Base-by-base conservation (phyloP, 1,140 invertebrate species). In the Formica exsecta region DNA sequence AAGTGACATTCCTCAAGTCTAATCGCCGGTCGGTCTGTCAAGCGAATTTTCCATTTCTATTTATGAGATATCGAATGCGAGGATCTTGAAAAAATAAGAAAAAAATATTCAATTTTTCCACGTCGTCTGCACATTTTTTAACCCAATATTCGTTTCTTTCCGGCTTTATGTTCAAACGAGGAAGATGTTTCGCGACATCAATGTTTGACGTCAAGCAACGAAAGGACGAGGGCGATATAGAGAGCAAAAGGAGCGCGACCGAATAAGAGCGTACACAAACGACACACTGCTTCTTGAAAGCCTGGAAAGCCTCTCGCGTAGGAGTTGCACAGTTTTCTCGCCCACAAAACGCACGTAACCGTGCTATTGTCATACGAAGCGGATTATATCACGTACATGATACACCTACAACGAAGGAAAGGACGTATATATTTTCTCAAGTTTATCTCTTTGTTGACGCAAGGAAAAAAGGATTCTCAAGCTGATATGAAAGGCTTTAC, bases 241-340 rank as follows among this genome's bases (percentile, higher is more conserved):
- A 29, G 57, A 66, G 32, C 11, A 85, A 70, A 74, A 57, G 7
- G 71, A 61, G 8, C 32, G 29, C 25, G 66, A 88, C 41, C 51
- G 59, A 80, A 83, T 73, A 80, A 80, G 32, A 57, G 59, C 36
- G 38, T 48, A 54, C 71, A 41, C 65, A 68, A 61, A 61, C 44
- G 68, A 71, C 64, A 64, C 32, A 32, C 16, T 38, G 29, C 57
- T 22, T 85, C 41, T 71, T 57, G 70, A 74, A 79, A 89, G 87
- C 75, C 32, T 73, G 38, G 44, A 36, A 70, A 84, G 62, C 36
- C 54, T 36, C 5, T 61, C 73, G 76, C 73, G 87, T 89, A 57
- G 86, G 87, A 29, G 85, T 87, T 8, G 38, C 65, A n/a, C 68
- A 66, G n/a, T 89, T 89, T 89, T 88, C 87, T 88, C 11, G 80